Evolutionary conservation across 2,888 invertebrate species (phyloP).

Genomic region (Carabus problematicus): DNA sequence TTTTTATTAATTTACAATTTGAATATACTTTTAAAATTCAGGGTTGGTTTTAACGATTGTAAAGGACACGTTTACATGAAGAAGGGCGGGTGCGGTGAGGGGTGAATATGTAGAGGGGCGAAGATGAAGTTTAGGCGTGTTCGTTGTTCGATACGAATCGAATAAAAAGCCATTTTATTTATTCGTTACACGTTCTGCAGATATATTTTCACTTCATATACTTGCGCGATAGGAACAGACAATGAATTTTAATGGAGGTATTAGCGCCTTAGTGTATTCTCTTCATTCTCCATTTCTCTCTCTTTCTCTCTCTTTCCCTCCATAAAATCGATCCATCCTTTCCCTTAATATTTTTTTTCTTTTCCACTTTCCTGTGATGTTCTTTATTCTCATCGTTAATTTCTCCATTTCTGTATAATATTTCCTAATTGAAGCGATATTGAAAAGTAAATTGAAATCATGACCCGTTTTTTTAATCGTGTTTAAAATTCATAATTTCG

Average conservation of each 20-base stretch:
- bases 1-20: too few relatives aligned
- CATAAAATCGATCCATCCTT: constrained; percentile 19
- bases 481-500: too few relatives aligned
- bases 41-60: too few relatives aligned
- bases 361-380: not conserved
- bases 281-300: constrained; percentile 1
- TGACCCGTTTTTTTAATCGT: too few relatives aligned
- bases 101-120: not conserved
- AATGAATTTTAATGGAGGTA: constrained; percentile 56
- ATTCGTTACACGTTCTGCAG: constrained; percentile 56
- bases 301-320: constrained; percentile 13
- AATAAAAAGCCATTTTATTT: constrained; percentile 48
- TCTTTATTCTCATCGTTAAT: constrained; percentile 26
- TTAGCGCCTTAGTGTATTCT: constrained; percentile 39
- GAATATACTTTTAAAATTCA: too few relatives aligned
- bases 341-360: not conserved
- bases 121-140: not conserved
- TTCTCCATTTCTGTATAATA: too few relatives aligned
- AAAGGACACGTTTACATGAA: too few relatives aligned
- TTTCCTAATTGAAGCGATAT: constrained; percentile 11
- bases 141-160: constrained; percentile 36
- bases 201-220: constrained; percentile 61
- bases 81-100: too few relatives aligned
- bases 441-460: constrained; percentile 14
- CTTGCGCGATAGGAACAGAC: constrained; percentile 56